Conservation (phyloP, 1,140 invertebrate genomes). For the Drosophila insularis region DNA sequence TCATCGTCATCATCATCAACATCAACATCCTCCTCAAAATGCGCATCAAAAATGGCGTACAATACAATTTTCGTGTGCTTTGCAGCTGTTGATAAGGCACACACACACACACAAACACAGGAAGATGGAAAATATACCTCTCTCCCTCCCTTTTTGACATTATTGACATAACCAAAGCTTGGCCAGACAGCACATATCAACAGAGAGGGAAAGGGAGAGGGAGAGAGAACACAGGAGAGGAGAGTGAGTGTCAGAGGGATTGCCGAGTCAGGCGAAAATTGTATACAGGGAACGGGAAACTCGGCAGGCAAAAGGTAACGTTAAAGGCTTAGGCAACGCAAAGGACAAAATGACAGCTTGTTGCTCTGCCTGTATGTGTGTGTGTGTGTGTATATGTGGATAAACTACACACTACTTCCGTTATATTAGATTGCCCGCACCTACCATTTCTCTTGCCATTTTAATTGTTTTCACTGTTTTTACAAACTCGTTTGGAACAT, state of each 20-base stretch:
- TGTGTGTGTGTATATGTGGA: constrained; percentile 12
- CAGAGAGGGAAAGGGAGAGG: not conserved
- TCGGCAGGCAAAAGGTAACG: constrained; percentile 41
- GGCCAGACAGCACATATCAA: constrained; percentile 10
- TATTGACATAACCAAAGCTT: constrained; percentile 11
- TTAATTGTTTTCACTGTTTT: constrained; percentile 56
- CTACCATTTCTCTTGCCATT: constrained; percentile 31
- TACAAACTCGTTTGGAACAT: not conserved
- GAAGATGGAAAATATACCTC: not conserved
- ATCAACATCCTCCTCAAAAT: not conserved
- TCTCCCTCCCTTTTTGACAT: not conserved
- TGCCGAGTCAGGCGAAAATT: constrained; percentile 18
- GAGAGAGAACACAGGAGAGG: no score
- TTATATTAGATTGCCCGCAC: constrained; percentile 10
- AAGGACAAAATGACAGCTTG: constrained; percentile 11
- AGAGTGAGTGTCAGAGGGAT: not conserved
- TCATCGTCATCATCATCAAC: not conserved
- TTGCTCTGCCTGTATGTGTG: constrained; percentile 20
- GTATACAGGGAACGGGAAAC: constrained; percentile 51
- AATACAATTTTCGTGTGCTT: constrained; percentile 11
- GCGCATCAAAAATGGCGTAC: constrained; percentile 8
- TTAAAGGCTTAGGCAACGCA: constrained; percentile 13
- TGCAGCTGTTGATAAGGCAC: constrained; percentile 10
- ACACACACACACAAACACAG: constrained; percentile 1
- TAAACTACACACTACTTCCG: constrained; percentile 36